These are phyloP conservation scores for Bombus picipes DNA, from an alignment of 1,140 invertebrate genomes.

Conservation along the genomic window DNA sequence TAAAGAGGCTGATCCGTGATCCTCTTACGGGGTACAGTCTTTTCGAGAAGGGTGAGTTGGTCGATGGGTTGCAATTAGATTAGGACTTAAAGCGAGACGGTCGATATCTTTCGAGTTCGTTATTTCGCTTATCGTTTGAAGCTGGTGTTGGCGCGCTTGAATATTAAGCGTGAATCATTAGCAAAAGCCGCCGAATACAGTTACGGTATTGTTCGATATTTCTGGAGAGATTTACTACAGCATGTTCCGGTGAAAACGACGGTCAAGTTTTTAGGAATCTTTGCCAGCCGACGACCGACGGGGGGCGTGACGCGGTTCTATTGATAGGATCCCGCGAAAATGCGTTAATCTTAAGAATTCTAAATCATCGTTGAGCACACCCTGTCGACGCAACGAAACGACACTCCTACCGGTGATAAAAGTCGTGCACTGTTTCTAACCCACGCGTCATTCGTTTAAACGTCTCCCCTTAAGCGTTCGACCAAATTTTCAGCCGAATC, in stretches of 20 bases:
- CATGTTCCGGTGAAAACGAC: neutral
- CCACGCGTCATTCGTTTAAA: neutral
- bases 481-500: too few relatives aligned
- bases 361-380: constrained; percentile 55
- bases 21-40: neutral
- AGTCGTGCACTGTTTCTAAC: too few relatives aligned
- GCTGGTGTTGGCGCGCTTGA: too few relatives aligned
- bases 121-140: neutral
- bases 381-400: constrained; percentile 15
- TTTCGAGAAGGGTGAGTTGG: neutral
- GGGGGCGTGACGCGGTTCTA: constrained; percentile 56
- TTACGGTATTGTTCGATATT: constrained; percentile 9
- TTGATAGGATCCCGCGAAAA: constrained; percentile 64
- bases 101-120: neutral
- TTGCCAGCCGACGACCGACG: constrained; percentile 5
- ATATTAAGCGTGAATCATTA: constrained; percentile 3
- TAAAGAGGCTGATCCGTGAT: neutral
- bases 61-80: neutral
- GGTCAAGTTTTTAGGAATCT: constrained; percentile 29
- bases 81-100: neutral
- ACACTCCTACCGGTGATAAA: neutral
- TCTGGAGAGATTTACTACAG: constrained; percentile 22
- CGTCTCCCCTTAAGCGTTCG: neutral
- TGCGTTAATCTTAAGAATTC: constrained; percentile 52
- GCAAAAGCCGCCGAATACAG: neutral